A percentile compares a stretch with the other conserved stretches of the same genome.
These are phyloP conservation scores for Lagria hirta DNA, from an alignment of 2,888 invertebrate species.

Conservation along the genomic window DNA sequence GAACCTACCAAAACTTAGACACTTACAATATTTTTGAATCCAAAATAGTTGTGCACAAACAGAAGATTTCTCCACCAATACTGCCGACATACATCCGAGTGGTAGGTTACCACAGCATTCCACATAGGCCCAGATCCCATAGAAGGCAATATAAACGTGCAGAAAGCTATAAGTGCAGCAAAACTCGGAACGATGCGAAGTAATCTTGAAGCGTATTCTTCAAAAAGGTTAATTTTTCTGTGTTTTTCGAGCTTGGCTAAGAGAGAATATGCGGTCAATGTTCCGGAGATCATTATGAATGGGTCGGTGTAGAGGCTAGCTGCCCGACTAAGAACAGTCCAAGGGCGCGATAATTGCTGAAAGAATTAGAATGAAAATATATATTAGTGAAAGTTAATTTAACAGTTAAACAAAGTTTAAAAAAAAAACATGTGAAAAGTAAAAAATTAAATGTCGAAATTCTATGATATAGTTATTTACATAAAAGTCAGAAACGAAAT, in stretches of 20 bases:
- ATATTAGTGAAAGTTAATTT: no score
- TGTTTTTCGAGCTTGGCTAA: conserved; percentile 60
- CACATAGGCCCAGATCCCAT: conserved; percentile 68
- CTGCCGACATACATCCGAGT: conserved; percentile 67
- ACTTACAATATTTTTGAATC: conserved; percentile 69
- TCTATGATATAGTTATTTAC: no score
- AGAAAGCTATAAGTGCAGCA: conserved; percentile 66
- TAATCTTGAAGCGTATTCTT: conserved; percentile 65
- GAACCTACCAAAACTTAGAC: no score
- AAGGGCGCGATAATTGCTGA: no score
- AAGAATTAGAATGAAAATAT: conserved; percentile 1
- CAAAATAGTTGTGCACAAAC: conserved; percentile 73
- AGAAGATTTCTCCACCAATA: conserved; percentile 72
- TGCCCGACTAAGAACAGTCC: conserved; percentile 68
- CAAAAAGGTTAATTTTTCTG: conserved; percentile 58
- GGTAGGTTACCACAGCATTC: conserved; percentile 68
- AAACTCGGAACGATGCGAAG: conserved; percentile 67
- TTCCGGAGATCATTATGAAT: conserved; percentile 69
- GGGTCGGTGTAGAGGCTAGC: conserved; percentile 73
- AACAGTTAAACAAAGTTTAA: no score
- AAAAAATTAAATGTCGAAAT: no score
- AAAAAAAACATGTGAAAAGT: no score
- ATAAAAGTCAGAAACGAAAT: no score
- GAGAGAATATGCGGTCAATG: conserved; percentile 65
- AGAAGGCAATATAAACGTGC: conserved; percentile 66